Conservation (phyloP, 2,797 vertebrate species). For the Pangasius krempfi region DNA sequence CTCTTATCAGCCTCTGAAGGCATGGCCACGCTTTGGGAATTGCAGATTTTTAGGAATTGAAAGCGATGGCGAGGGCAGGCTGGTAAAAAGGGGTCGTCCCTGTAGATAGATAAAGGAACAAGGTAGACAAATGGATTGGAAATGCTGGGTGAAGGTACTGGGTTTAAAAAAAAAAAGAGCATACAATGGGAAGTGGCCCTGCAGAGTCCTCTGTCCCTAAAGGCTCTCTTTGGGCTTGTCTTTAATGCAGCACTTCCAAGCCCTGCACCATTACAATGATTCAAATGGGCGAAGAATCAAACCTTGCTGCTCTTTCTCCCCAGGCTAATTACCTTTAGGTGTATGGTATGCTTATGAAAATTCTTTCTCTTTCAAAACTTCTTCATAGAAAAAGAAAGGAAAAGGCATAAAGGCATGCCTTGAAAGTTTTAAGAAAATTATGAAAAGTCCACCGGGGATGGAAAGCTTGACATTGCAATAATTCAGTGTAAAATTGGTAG, state of each 20-base stretch:
- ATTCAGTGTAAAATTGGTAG: conserved; percentile 68
- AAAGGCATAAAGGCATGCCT: conserved; percentile 57
- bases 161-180: conserved; percentile 51
- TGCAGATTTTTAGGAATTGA: conserved; percentile 65
- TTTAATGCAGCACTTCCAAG: conserved; percentile 67
- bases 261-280: conserved; percentile 62
- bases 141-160: conserved; percentile 67
- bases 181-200: conserved; percentile 29
- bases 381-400: conserved; percentile 50
- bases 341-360: conserved; percentile 72
- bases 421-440: conserved; percentile 60
- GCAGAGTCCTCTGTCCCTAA: conserved; percentile 48
- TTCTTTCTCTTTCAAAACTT: conserved; percentile 58
- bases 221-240: conserved; percentile 59
- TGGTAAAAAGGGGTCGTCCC: conserved; percentile 57
- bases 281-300: conserved; percentile 68
- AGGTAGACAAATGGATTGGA: conserved; percentile 72
- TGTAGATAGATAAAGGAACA: conserved; percentile 58
- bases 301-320: conserved; percentile 64
- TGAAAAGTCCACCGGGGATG: conserved; percentile 60
- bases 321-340: conserved; percentile 73
- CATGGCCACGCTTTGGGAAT: conserved; percentile 62
- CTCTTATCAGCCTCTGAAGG: conserved; percentile 50
- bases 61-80: conserved; percentile 44
- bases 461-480: conserved; percentile 60